These are phyloP conservation scores for Willisornis vidua DNA, from an alignment of 2,113 vertebrate genomes.

Conservation along the genomic window DNA sequence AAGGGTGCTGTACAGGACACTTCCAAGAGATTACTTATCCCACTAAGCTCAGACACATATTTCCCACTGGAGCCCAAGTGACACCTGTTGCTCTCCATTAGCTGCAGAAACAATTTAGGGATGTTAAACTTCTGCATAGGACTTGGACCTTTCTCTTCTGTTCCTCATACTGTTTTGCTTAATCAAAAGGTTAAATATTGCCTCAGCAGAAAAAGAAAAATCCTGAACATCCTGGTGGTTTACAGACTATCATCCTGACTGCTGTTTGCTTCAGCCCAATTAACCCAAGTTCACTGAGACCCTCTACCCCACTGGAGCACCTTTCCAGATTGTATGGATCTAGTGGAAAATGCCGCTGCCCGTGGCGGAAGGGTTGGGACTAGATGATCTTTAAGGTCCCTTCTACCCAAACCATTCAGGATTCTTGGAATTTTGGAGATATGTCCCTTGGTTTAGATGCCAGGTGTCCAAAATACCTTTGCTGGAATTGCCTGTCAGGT, in stretches of 20 bases:
- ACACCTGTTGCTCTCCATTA: neutral
- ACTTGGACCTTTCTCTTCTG: neutral
- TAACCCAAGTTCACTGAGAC: neutral
- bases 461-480: neutral
- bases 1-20: neutral
- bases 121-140: neutral
- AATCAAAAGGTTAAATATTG: neutral
- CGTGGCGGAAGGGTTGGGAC: rapidly evolving
- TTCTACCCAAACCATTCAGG: neutral
- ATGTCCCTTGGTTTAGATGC: neutral
- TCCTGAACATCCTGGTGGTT: neutral
- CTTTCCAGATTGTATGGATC: neutral
- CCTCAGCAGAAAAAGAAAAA: neutral
- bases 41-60: neutral
- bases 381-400: rapidly evolving
- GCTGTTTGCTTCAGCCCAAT: neutral
- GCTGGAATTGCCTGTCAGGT: neutral
- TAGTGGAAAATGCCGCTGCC: neutral
- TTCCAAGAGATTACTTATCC: neutral
- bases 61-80: neutral
- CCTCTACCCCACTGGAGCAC: neutral
- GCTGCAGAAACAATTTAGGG: neutral
- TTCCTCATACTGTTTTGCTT: neutral
- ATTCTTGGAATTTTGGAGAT: neutral
- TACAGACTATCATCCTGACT: too few relatives aligned